Conservation (phyloP, 2,113 vertebrate species). For the Sceloporus undulatus region DNA sequence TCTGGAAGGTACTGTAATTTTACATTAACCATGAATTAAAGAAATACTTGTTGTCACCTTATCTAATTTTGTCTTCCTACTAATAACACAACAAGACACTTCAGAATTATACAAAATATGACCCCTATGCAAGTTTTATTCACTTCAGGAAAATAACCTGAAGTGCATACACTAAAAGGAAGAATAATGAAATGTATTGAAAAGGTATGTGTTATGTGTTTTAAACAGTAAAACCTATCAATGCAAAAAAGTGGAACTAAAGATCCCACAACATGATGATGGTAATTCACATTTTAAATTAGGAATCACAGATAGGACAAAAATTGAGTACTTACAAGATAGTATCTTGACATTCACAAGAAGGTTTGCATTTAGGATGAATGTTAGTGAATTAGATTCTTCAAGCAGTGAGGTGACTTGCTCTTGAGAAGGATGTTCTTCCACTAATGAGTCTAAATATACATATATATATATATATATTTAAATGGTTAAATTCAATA, state of each 20-base stretch:
- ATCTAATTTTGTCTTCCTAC: neutral
- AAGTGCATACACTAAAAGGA: neutral
- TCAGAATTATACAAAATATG: neutral
- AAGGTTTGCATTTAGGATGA: constrained; percentile 93
- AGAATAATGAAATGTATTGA: neutral
- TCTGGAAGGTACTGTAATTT: neutral
- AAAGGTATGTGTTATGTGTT: neutral
- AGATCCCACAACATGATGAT: neutral
- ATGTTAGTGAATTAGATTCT: constrained; percentile 85
- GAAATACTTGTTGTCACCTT: neutral
- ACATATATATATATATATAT: too few relatives aligned
- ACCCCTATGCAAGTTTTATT: neutral
- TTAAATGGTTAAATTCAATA: constrained; percentile 9
- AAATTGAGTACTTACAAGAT: constrained; percentile 82
- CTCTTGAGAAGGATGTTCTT: constrained; percentile 84
- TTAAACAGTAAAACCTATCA: too few relatives aligned
- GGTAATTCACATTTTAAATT: neutral
- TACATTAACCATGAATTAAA: neutral
- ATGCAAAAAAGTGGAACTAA: neutral
- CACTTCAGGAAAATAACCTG: neutral
- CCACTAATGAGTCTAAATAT: constrained; percentile 82
- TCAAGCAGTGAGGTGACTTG: constrained; percentile 85
- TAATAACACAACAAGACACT: neutral
- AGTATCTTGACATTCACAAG: constrained; percentile 91
- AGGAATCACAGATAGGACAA: neutral